Base-by-base conservation (phyloP, 2,888 invertebrate genomes). In the Dolomedes plantarius region DNA sequence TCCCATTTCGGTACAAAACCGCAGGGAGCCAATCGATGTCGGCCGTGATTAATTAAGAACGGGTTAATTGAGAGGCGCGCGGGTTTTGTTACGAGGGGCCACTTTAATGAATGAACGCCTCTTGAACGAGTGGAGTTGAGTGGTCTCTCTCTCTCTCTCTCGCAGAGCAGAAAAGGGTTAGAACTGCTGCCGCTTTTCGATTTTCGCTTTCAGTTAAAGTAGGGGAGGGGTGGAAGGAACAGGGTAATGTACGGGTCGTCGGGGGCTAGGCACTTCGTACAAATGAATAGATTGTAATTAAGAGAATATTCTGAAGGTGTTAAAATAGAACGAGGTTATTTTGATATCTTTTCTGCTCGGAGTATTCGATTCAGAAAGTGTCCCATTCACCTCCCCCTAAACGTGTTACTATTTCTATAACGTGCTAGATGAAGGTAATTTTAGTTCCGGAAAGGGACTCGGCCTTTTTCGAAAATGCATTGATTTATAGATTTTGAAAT, bases 41-140 rank as follows among this genome's bases (percentile, higher is more conserved):
- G 32, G 23, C 1, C 65, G 73, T 81, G 81, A 81, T 81, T 81
- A 81, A 81, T 81, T 81, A 74, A 81, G 56, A 81, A 81, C 39
- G 81, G 73, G 81, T 74, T 81, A 81, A 81, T 81, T 81, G 81
- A 81, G 81, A 73, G 73, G 81, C 74, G 74, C 65, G 23, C 65
- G 74, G 74, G 74, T 56, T 56, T 74, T 74, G 81, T 81, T 81
- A 74, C 79, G 69, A 69, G n/a, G 50, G 68, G 39, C 74, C 73
- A 81, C 68, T 56, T 81, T 74, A 74, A 81, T 81, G 80, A 80
- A 80, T 67, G 81, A 81, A 81, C 81, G 81, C 81, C 81, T 67
- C 71, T 46, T 23, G 5, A 74, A 62, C 81, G 81, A 81, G 73
- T 81, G 36, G 56, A 62, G 46, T 31, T 68, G 32, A 72, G 72